Conservation (phyloP, 1,140 invertebrate species). For the Rhagoletis zephyria region DNA sequence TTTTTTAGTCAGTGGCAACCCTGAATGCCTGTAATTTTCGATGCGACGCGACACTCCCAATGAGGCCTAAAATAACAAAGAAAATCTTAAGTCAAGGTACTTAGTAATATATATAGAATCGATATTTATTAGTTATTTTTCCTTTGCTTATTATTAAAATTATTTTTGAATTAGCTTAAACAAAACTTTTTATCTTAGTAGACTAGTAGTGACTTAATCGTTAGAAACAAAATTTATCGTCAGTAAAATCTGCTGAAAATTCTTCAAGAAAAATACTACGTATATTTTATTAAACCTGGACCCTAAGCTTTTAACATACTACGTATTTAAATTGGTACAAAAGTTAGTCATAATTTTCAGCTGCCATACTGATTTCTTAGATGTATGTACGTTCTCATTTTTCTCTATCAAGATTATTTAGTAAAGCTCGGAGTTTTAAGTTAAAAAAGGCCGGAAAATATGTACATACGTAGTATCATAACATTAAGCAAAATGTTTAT, state of each 20-base stretch:
- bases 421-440: not conserved
- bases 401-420: conserved; percentile 5
- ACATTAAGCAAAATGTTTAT: too few species aligned
- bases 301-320: not conserved
- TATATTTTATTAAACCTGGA: not conserved
- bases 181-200: conserved; percentile 45
- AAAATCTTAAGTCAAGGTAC: too few species aligned
- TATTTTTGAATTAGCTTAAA: conserved; percentile 40
- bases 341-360: not conserved
- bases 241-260: conserved; percentile 12
- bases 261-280: not conserved
- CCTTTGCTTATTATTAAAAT: conserved; percentile 38
- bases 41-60: too few species aligned
- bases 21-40: too few species aligned
- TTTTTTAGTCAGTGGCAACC: too few species aligned
- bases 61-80: too few species aligned
- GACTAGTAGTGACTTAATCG: conserved; percentile 50
- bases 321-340: not conserved
- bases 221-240: conserved; percentile 20
- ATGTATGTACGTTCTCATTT: conserved; percentile 8
- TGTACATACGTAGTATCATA: too few species aligned
- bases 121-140: not conserved
- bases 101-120: too few species aligned
- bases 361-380: not conserved
- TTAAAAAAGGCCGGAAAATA: too few species aligned